These are phyloP conservation scores for Agrochola circellaris DNA, from an alignment of 2,888 invertebrate species.

Conservation along the genomic window DNA sequence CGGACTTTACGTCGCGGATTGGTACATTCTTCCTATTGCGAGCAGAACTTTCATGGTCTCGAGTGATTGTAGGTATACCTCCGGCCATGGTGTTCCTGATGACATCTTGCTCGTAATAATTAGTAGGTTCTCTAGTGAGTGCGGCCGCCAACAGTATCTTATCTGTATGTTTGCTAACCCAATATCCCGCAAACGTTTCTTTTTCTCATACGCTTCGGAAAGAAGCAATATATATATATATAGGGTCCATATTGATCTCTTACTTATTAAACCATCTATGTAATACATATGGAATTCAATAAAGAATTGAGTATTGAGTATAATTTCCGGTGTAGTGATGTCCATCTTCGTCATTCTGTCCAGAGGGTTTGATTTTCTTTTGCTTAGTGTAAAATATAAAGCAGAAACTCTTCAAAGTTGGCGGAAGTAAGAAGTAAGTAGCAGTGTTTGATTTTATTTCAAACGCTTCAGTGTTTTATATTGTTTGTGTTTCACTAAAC, in stretches of 20 bases:
- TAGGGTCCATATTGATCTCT: too few relatives aligned
- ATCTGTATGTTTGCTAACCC: conserved; percentile 72
- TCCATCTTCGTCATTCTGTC: conserved; percentile 73
- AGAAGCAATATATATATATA: conserved; percentile 77
- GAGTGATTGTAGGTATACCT: conserved; percentile 73
- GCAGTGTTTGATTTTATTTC: not conserved
- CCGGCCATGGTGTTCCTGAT: conserved; percentile 73
- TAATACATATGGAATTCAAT: too few relatives aligned
- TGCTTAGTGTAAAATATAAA: too few relatives aligned
- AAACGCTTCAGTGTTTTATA: not conserved
- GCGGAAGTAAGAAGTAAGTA: not conserved
- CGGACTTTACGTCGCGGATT: conserved; percentile 70
- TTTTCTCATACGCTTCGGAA: conserved; percentile 77
- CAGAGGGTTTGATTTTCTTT: not conserved
- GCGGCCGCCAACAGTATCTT: conserved; percentile 74
- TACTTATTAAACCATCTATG: too few relatives aligned
- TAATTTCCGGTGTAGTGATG: conserved; percentile 76
- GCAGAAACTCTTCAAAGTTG: not conserved
- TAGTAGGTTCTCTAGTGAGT: conserved; percentile 68
- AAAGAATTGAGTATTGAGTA: too few relatives aligned
- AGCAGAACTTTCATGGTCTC: conserved; percentile 73
- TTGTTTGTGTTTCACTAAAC: not conserved
- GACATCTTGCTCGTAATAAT: conserved; percentile 77
- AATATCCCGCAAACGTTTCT: conserved; percentile 74
- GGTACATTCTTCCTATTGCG: conserved; percentile 70